These are phyloP conservation scores for Cyrtonyx montezumae DNA, from an alignment of 2,113 vertebrate genomes.

Conservation along the genomic window DNA sequence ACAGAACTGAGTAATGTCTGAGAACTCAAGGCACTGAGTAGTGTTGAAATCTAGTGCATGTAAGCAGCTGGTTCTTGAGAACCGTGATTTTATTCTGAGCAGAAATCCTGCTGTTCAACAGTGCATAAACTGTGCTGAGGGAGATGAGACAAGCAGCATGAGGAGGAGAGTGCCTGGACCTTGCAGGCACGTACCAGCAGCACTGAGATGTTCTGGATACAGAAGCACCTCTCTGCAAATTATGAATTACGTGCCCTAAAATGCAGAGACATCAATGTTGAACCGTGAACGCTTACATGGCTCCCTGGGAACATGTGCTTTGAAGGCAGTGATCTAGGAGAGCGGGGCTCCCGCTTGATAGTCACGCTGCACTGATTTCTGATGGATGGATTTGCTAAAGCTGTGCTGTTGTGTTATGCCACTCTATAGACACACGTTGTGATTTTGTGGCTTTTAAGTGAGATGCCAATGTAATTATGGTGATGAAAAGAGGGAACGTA, in stretches of 20 bases:
- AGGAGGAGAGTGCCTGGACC: background rate
- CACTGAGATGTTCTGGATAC: background rate
- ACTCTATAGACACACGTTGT: background rate
- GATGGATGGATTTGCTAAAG: background rate
- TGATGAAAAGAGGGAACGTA: background rate
- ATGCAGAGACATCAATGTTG: background rate
- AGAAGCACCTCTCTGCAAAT: background rate
- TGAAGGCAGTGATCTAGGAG: background rate
- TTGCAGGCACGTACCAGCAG: background rate
- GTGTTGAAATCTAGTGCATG: background rate
- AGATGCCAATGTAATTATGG: background rate
- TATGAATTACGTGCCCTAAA: background rate
- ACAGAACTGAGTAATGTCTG: background rate
- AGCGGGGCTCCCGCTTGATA: background rate
- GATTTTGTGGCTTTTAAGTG: background rate
- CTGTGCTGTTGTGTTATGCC: background rate
- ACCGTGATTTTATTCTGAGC: background rate
- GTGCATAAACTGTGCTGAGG: background rate
- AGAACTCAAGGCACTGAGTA: background rate
- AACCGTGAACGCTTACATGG: rapidly evolving
- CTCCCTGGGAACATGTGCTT: background rate
- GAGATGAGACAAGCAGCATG: background rate
- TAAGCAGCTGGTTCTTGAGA: background rate
- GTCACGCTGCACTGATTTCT: background rate
- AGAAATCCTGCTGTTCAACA: background rate